Percentiles rank a stretch among this genome's conserved stretches.
These are phyloP conservation scores for Odontesthes bonariensis DNA, from an alignment of 2,113 vertebrate genomes.

Conservation along the genomic window DNA sequence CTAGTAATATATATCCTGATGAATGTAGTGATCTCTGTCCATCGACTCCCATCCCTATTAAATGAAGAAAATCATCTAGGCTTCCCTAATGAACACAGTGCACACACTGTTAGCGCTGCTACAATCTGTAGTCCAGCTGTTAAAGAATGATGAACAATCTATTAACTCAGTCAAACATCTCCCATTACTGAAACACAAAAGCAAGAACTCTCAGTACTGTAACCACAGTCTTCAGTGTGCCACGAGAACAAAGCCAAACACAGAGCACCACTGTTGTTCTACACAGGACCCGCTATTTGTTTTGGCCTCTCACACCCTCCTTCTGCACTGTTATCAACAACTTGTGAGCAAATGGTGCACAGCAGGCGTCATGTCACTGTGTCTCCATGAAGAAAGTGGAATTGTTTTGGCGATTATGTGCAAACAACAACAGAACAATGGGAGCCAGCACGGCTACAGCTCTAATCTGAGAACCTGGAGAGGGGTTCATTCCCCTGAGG, in stretches of 20 bases:
- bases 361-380: constrained; percentile 70
- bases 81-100: constrained; percentile 44
- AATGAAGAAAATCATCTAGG: constrained; percentile 43
- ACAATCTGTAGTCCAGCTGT: constrained; percentile 37
- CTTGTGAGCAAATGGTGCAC: constrained; percentile 79
- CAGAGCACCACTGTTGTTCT: constrained; percentile 19
- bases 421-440: constrained; percentile 58
- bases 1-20: neutral
- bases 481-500: constrained; percentile 6
- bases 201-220: constrained; percentile 29
- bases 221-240: constrained; percentile 14
- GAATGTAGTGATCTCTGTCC: constrained; percentile 31
- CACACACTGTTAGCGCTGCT: constrained; percentile 45
- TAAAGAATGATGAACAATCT: constrained; percentile 55
- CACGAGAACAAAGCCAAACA: constrained; percentile 28
- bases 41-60: constrained; percentile 38
- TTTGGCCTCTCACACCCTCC: constrained; percentile 55
- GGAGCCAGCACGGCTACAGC: constrained; percentile 38
- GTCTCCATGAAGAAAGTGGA: constrained; percentile 67
- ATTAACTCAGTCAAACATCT: constrained; percentile 36
- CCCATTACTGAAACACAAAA: constrained; percentile 42
- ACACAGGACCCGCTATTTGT: constrained; percentile 57
- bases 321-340: constrained; percentile 56
- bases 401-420: constrained; percentile 71
- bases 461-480: constrained; percentile 10